These are phyloP conservation scores for Oostethus manadensis DNA, from an alignment of 2,113 vertebrate species.

Conservation along the genomic window DNA sequence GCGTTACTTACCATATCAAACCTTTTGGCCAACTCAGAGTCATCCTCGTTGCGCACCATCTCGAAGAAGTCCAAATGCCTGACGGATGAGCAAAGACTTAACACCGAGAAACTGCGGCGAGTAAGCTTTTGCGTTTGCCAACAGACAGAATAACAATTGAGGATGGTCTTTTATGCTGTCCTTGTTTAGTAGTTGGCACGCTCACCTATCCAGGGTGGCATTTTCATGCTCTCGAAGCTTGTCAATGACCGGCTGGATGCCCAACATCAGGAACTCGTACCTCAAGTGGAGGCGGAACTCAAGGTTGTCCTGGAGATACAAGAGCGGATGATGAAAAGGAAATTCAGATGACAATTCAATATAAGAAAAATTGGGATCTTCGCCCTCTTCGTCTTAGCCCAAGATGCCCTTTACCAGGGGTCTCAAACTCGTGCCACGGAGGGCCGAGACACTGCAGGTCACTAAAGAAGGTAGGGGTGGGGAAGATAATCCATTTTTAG, in stretches of 20 bases:
- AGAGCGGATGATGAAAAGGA: not conserved
- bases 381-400: too few relatives aligned
- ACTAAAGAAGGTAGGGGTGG: too few relatives aligned
- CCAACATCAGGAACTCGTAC: slow-evolving; percentile 97
- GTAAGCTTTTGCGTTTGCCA: not conserved
- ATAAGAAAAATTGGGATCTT: too few relatives aligned
- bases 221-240: slow-evolving; percentile 93
- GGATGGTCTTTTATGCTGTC: not conserved
- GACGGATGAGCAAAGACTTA: slow-evolving; percentile 2
- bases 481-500: too few relatives aligned
- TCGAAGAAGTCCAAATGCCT: slow-evolving; percentile 99
- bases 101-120: not conserved
- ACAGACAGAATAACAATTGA: not conserved
- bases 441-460: too few relatives aligned
- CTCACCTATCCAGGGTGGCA: slow-evolving; percentile 89
- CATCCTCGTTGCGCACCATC: slow-evolving; percentile 97
- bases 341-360: too few relatives aligned
- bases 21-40: slow-evolving; percentile 85
- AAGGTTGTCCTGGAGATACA: slow-evolving; percentile 81
- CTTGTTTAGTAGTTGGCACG: not conserved
- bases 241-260: slow-evolving; percentile 95
- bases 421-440: too few relatives aligned
- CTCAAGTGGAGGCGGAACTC: slow-evolving; percentile 94
- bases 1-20: slow-evolving; percentile 84
- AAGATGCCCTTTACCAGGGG: too few relatives aligned